Base-by-base conservation (phyloP, 2,888 invertebrate species). In the Dorcus parallelipipedus region DNA sequence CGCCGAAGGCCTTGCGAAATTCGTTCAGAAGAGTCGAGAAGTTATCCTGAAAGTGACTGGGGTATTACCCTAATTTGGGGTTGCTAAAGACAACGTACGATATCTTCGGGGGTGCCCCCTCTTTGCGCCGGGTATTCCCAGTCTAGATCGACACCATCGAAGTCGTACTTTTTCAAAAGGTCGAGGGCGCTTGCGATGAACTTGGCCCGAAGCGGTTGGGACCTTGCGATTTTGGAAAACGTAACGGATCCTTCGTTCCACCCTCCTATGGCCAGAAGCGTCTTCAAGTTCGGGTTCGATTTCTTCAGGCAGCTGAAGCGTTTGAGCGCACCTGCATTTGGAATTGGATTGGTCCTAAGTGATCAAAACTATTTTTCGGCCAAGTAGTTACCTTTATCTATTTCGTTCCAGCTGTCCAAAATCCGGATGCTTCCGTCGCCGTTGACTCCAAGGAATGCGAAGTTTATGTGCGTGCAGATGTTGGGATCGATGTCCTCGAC, bases 381-480 rank as follows among this genome's bases (percentile, higher is more conserved):
- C 54, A 23, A 42, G 38, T 3, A 62, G 70, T 71, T 66, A 83
- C 84, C 78, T 70, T 77, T 77, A 14, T 85, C 53, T 8, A 62
- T 47, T 68, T 91, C 91, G 51, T 86, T 77, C 71, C 80, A 83
- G 0, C 83, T 68, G 69, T 90, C 89, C 9, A 88, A 75, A 1
- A 86, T 75, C 2, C 78, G 72, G 0, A 89, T 70, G 0, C 74
- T 76, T 1, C 86, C 85, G 47, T 80, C 76, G 1, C 70, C 57
- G 41, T 82, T 74, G 8, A 91, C 78, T 0, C 90, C 91, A 33
- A 85, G 82, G 70, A 93, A 93, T 0, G 86, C 78, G 71, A 91
- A 93, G 9, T 91, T 82, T 47, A 89, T 56, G 70, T 93, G 91
- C 0, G 91, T 91, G 72, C 92, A 93, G 0, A 89, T 77, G 7